phyloP scores from a whole-genome alignment of 2,797 vertebrate species.

The Rhabdomys pumilio region DNA sequence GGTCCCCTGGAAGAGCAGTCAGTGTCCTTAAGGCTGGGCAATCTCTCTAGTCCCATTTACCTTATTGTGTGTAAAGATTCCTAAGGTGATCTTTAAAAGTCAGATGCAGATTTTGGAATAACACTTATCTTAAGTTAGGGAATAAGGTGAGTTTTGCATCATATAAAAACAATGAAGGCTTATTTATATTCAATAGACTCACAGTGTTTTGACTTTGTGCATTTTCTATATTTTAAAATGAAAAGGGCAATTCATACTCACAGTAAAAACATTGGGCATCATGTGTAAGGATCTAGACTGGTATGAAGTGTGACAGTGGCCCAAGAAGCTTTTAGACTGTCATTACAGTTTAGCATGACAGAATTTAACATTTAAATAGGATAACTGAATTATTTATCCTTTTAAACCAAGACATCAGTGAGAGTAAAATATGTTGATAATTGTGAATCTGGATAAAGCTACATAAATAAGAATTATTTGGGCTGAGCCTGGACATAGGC shows the following conservation, averaged over 20 bases:
- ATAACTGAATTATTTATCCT: slow-evolving; percentile 35
- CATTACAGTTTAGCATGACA: slow-evolving; percentile 35
- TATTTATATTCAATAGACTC: slow-evolving; percentile 32
- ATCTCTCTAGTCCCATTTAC: neutral
- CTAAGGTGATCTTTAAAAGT: slow-evolving; percentile 29
- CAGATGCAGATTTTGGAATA: slow-evolving; percentile 44
- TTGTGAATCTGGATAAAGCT: slow-evolving; percentile 54
- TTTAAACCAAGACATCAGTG: neutral
- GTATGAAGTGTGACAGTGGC: neutral
- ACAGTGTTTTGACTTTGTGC: slow-evolving; percentile 18
- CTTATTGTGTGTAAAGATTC: neutral
- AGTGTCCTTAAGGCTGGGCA: neutral
- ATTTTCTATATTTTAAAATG: slow-evolving; percentile 63
- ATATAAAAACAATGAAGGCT: slow-evolving; percentile 38
- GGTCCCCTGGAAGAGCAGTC: neutral
- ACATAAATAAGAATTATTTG: neutral
- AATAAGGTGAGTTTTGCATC: slow-evolving; percentile 17
- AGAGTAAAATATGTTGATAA: slow-evolving; percentile 37
- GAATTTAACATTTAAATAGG: slow-evolving; percentile 40
- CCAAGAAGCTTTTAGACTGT: neutral
- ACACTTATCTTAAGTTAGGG: slow-evolving; percentile 25
- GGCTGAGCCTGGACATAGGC: neutral
- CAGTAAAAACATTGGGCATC: slow-evolving; percentile 35
- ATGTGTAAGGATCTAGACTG: neutral
- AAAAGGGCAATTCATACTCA: slow-evolving; percentile 22